Evolutionary conservation across 2,888 invertebrate species (phyloP), one percentile per base, ranked within the genome.

Genomic region (Volucella inanis): DNA sequence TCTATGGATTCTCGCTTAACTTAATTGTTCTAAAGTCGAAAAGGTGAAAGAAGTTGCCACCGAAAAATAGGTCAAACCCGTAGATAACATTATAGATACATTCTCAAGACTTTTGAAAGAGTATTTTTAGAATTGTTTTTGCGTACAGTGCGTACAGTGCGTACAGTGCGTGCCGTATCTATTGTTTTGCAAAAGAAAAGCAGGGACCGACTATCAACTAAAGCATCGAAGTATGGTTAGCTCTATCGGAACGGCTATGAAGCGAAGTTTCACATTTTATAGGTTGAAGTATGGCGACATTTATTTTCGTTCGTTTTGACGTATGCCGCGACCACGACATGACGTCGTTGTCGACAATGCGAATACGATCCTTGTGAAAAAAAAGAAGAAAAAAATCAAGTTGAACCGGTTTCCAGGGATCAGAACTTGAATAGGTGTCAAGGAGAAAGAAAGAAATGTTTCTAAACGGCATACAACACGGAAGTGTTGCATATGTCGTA

Each of bases 371-470:
- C 57, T 45, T 47, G 43, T 45, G 38, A 22, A 52, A 52, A 22
- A 12, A 41, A 38, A 39, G 49, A 12, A 31, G 50, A 49, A 45
- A 41, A 43, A 47, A 81, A 85, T 85, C 85, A 85, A 81, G 85
- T 85, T 81, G 85, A 85, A 85, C 85, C 85, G 85, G 85, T 85
- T 71, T 62, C 62, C 45, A 41, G 75, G 67, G 81, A 72, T 62
- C 71, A 85, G 85, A 81, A 85, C 85, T 64, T 85, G 85, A 85
- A 85, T 85, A 81, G 85, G 72, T 85, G 85, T 85, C 85, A 85
- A 85, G 85, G 85, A 85, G 85, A 85, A 85, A 85, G 85, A 85
- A 85, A 77, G 76, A 85, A 81, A 85, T 81, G 85, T 85, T 85
- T 72, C 81, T 85, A 68, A 81, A 80, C 81, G 76, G 14, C 68